Evolutionary conservation across 1,140 invertebrate genomes (phyloP), one percentile per base, ranked within the genome.

Genomic region (Conus ventricosus): DNA sequence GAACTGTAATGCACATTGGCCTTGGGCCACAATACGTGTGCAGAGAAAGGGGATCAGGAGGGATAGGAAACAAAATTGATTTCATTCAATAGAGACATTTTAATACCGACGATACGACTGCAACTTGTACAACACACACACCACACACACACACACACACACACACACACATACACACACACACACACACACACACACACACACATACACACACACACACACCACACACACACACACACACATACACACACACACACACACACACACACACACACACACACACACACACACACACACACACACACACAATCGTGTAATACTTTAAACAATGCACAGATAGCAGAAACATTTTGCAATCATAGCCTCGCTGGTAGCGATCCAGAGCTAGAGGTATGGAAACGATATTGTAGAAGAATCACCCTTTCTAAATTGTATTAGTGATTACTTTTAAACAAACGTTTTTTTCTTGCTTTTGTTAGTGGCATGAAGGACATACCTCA

Each of bases 361-460:
- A 15, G 11, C 11, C 23, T 10, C 8, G 23, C 23, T 76, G 23
- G 23, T 71, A 71, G n/a, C 15, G 15, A 17, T n/a, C 75, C 11
- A 76, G 75, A 17, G 75, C 23, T 76, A 27, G 23, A 27, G 8
- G 3, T 5, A 25, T 76, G 75, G 11, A 76, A 76, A 5, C 8
- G 23, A 76, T 10, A 76, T n/a, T 10, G 75, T 15, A 27, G 23
- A 27, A 76, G 11, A 76, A 27, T 10, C 7, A 76, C 23, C 11
- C 75, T 10, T 0, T 25, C 23, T 17, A 23, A 15, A 71, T 1
- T n/a, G n/a, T 17, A 71, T 17, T 17, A n/a, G 4, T 15, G 63
- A 71, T 85, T 82, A 84, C 85, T 85, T 87, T 89, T 89, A 89
- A 89, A 87, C 87, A 80, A 87, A 87, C 84, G 51, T 87, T 71